Evolutionary conservation across 2,888 invertebrate species (phyloP), one percentile per base, ranked within the genome.

Genomic region (Lottia scabra): DNA sequence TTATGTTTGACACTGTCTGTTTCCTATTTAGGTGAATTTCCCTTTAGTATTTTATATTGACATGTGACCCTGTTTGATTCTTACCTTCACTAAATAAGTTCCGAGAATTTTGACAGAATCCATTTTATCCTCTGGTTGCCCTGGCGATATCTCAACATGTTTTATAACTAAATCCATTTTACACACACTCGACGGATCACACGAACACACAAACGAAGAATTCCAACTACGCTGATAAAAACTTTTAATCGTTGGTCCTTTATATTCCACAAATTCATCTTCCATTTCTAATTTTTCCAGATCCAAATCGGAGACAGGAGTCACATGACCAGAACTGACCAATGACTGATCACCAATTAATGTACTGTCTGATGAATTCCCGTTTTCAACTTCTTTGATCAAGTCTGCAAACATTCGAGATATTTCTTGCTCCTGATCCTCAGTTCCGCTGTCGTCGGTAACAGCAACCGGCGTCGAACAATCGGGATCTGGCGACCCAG

Each of bases 81-180:
- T 38, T 38, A 38, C 38, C 38, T 38, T 38, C 5, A 38, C 38
- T 38, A 38, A 38, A 10, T 38, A 38, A 38, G 38, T 38, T 38
- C 38, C 38, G 1, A 38, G 38, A 38, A 38, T 38, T 38, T 38
- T 6, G 38, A 38, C 38, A 38, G 5, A 8, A 38, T 38, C 38
- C 38, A 38, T 10, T 38, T 38, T 6, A 38, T 38, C 38, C 5
- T 38, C 38, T 8, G 38, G 38, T 38, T 38, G 3, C 38, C 44
- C 65, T 30, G 38, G 43, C 43, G 16, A 43, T 44, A 71, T 67
- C 13, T 63, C 23, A 45, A 71, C 71, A 65, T 71, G 71, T 62
- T 71, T 71, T 43, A 71, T 63, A 45, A 64, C 45, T n/a, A 71
- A 67, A 48, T 71, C 71, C 0, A 44, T 27, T 63, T 71, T 63